These are phyloP conservation scores for Helicoverpa assulta DNA, from an alignment of 2,888 invertebrate species.

Conservation along the genomic window DNA sequence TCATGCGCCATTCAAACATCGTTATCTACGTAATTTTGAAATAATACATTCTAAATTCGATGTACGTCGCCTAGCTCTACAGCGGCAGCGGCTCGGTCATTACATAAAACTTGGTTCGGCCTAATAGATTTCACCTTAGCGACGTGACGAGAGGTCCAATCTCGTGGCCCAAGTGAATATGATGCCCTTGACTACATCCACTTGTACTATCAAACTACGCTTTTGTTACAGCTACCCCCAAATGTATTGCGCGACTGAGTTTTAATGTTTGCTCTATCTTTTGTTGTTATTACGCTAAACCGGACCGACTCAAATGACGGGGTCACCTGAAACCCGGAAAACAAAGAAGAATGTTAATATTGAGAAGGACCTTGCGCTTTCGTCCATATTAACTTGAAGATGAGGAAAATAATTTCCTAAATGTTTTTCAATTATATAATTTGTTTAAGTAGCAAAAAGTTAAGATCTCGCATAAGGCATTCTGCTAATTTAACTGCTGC, in stretches of 20 bases:
- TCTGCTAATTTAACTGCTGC: conserved; percentile 12
- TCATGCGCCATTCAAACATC: not conserved
- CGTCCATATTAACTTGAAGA: conserved; percentile 15
- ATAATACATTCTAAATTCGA: conserved; percentile 35
- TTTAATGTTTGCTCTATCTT: conserved; percentile 8
- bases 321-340: conserved; percentile 1
- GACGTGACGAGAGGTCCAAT: conserved; percentile 9
- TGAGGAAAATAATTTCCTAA: conserved; percentile 22
- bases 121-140: conserved; percentile 48
- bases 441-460: conserved; percentile 29
- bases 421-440: conserved; percentile 27
- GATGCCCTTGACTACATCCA: conserved; percentile 13
- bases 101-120: conserved; percentile 33
- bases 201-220: conserved; percentile 17
- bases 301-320: conserved; percentile 5
- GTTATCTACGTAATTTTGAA: conserved; percentile 24
- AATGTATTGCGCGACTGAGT: not conserved
- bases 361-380: not conserved
- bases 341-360: conserved; percentile 8
- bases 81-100: conserved; percentile 10
- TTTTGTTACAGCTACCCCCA: conserved; percentile 2
- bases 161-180: conserved; percentile 20
- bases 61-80: conserved; percentile 2
- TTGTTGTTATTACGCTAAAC: conserved; percentile 5
- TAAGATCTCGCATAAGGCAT: conserved; percentile 23